phyloP scores from a whole-genome alignment of 2,888 invertebrate genomes.

The Aphidoletes aphidimyza region DNA sequence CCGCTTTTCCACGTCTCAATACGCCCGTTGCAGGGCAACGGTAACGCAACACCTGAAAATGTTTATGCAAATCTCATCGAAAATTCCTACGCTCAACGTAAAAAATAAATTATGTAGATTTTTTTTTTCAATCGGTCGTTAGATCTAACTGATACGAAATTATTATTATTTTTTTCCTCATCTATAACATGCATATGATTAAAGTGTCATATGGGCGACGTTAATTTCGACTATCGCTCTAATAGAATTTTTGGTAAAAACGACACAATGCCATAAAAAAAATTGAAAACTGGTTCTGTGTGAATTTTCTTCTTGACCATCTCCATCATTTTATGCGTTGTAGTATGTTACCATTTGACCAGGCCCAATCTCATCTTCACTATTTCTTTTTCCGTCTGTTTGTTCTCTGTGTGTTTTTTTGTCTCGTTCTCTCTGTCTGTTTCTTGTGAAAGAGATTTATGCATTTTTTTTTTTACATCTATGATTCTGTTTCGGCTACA shows the following conservation, averaged over 20 bases:
- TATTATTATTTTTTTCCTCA: background rate
- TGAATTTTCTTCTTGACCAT: constrained; percentile 45
- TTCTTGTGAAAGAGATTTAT: constrained; percentile 16
- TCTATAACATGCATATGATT: constrained; percentile 18
- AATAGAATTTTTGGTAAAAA: background rate
- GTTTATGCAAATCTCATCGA: constrained; percentile 9
- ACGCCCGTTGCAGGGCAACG: background rate
- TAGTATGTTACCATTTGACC: background rate
- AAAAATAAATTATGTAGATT: constrained; percentile 14
- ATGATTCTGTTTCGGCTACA: background rate
- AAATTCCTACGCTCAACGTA: background rate
- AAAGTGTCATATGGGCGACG: background rate
- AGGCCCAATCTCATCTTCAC: background rate
- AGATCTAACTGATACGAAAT: background rate
- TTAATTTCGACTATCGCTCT: background rate
- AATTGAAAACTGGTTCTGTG: constrained; percentile 34
- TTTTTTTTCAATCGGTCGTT: background rate
- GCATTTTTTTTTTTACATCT: background rate
- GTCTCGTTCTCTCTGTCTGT: background rate
- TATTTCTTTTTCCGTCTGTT: background rate
- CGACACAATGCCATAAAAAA: background rate
- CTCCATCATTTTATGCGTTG: background rate
- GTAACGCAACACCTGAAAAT: constrained; percentile 5
- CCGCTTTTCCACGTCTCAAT: background rate
- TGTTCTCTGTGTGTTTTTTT: background rate